Base-by-base conservation (phyloP, 1,140 invertebrate genomes). In the Centruroides vittatus region DNA sequence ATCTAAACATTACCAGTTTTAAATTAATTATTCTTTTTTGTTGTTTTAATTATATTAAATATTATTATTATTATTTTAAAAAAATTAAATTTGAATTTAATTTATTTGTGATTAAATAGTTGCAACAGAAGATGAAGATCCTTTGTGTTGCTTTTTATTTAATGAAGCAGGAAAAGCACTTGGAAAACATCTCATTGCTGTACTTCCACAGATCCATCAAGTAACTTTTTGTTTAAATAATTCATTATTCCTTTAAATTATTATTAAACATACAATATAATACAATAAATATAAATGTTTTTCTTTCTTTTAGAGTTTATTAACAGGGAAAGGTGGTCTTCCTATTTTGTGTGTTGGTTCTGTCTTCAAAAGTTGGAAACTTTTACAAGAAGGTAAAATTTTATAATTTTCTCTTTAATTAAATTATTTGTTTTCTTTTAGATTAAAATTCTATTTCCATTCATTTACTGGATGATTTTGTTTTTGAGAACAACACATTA, bases 331-430 rank as follows among this genome's bases (percentile, higher is more conserved):
- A 58, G 82, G 81, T 6, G 84, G 90, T 7, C 70, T 95, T 1
- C 84, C 85, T 47, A 80, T 98, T 0, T 83, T 96, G 0, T 94
- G 92, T 71, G 89, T 97, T 1, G 95, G 95, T 1, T 96, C 93
- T 0, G 92, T 98, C 0, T 98, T 92, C 86, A 85, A 89, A 66
- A 95, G 91, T 65, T 98, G 93, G 93, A 70, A 82, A 3, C 78
- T 86, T 3, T 70, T 98, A 56, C 78, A 86, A 8, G 8, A 41
- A 41, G 41, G 41, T 41, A 41, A 23, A 23, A 23, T 23, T 23
- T 23, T 23, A 23, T 23, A 23, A 23, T 23, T 23, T 23, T 23
- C 23, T 23, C 23, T 23, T 23, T 23, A 23, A 23, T 23, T 23
- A 23, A 23, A 23, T 23, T 23, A 23, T 23, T 23, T 23, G 23